These are phyloP conservation scores for Agelas oroides DNA, from an alignment of 37 sponge, comb jelly and placozoan species.

Conservation along the genomic window DNA sequence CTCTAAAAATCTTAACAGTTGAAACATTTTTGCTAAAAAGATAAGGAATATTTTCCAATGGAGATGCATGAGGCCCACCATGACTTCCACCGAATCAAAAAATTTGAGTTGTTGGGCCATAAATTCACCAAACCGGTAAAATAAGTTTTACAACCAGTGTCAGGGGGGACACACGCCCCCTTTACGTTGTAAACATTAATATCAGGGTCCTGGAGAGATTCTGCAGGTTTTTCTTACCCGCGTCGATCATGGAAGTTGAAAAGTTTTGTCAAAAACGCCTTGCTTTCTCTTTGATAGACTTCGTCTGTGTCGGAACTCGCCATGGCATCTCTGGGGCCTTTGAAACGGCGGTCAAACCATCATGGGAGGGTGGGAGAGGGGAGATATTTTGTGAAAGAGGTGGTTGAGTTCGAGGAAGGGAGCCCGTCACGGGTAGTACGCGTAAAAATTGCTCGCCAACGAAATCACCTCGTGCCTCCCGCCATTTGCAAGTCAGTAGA, in stretches of 20 bases:
- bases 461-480: conserved; percentile 16
- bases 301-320: conserved; percentile 13
- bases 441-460: neutral
- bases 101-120: too few species aligned
- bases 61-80: too few species aligned
- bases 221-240: conserved; percentile 56
- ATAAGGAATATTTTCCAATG: too few species aligned
- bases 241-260: conserved; percentile 56
- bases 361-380: neutral
- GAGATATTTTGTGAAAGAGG: neutral
- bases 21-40: too few species aligned
- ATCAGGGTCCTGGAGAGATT: too few species aligned
- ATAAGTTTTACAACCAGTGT: neutral
- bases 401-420: neutral
- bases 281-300: conserved; percentile 20
- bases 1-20: too few species aligned
- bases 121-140: neutral
- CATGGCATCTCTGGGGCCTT: conserved; percentile 4
- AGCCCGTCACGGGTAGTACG: conserved; percentile 7
- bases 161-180: neutral
- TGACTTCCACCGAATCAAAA: too few species aligned
- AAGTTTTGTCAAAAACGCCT: conserved; percentile 54
- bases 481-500: conserved; percentile 28
- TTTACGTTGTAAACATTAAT: neutral
- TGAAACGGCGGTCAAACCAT: neutral